Evolutionary conservation across 2,888 invertebrate genomes (phyloP).

Genomic region (Drosophila borborema): DNA sequence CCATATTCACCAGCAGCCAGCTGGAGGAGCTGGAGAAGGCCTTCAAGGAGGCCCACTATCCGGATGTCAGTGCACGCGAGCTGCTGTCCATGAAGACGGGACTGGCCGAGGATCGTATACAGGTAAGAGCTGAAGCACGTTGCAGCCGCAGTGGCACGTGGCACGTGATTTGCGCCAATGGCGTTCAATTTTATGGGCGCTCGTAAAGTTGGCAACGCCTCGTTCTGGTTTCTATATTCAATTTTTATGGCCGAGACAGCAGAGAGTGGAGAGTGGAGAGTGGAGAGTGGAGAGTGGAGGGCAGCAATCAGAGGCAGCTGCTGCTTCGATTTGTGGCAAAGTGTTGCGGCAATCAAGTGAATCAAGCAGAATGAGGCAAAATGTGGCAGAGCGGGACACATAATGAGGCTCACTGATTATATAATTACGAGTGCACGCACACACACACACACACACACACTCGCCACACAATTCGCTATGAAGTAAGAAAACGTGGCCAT

Average conservation of each 20-base stretch:
- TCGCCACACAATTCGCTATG: constrained; percentile 42
- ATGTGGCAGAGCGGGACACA: constrained; percentile 5
- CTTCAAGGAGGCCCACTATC: constrained; percentile 99
- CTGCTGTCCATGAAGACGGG: constrained; percentile 96
- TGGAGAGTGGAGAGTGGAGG: neutral
- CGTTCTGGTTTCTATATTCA: neutral
- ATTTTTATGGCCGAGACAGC: constrained; percentile 43
- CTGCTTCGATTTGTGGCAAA: constrained; percentile 53
- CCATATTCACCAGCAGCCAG: constrained; percentile 99
- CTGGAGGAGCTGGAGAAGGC: constrained; percentile 99
- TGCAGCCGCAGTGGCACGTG: constrained; percentile 50
- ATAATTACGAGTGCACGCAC: constrained; percentile 72
- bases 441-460: constrained; percentile 44
- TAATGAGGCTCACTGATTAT: constrained; percentile 78
- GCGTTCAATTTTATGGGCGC: constrained; percentile 43
- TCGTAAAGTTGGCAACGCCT: constrained; percentile 45
- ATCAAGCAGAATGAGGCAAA: too few relatives aligned
- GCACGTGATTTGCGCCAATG: constrained; percentile 21
- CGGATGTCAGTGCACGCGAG: constrained; percentile 98
- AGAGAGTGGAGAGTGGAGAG: neutral
- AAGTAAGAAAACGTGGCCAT: constrained; percentile 71
- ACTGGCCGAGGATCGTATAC: constrained; percentile 96
- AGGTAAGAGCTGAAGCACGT: constrained; percentile 87
- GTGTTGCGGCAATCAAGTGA: constrained; percentile 34
- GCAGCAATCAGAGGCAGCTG: constrained; percentile 55